These are phyloP conservation scores for Stenodema calcarata DNA, from an alignment of 2,888 invertebrate species.

Conservation along the genomic window DNA sequence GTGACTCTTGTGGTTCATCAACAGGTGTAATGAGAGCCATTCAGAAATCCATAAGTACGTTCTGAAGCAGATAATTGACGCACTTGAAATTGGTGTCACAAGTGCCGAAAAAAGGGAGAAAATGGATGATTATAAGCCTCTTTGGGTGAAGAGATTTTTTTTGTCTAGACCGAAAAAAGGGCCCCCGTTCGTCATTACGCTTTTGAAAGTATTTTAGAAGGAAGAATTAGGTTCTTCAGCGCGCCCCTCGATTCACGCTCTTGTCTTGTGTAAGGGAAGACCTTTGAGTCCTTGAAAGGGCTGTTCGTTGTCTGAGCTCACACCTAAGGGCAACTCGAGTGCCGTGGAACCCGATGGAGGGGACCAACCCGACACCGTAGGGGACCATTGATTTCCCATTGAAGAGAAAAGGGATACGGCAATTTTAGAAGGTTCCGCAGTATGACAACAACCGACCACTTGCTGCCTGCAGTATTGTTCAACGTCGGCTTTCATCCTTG, in stretches of 20 bases:
- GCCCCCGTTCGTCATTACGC: not conserved
- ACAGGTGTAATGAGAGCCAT: not conserved
- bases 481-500: too few relatives aligned
- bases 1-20: not conserved
- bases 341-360: constrained; percentile 3
- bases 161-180: not conserved
- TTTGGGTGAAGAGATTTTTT: not conserved
- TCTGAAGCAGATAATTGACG: not conserved
- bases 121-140: not conserved
- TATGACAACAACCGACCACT: not conserved
- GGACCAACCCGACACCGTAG: constrained; percentile 2
- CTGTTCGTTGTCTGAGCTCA: not conserved
- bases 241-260: not conserved
- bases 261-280: not conserved
- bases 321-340: not conserved
- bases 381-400: constrained; percentile 1
- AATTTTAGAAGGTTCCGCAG: not conserved
- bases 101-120: not conserved
- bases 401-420: not conserved
- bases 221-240: not conserved
- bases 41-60: not conserved
- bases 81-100: not conserved
- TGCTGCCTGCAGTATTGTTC: not conserved
- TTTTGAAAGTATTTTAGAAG: not conserved
- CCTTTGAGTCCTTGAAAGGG: not conserved